Evolutionary conservation across 2,797 vertebrate species (phyloP).

Genomic region (Poeciliopsis infans): DNA sequence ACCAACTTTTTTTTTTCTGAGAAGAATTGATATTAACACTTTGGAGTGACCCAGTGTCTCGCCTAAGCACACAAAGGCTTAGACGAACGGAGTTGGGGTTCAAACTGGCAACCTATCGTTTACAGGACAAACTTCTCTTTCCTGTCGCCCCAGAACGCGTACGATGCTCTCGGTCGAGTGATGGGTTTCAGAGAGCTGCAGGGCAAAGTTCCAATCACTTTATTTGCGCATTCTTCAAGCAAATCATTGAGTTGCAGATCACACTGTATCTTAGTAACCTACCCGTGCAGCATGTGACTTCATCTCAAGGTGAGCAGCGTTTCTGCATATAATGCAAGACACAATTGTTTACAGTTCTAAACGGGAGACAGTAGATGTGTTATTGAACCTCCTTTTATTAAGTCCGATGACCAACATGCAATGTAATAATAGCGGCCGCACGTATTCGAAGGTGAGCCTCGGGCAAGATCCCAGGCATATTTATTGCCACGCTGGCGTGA

Average conservation of each 20-base stretch:
- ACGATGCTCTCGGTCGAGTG: slow-evolving; percentile 18
- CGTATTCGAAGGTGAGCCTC: slow-evolving; percentile 21
- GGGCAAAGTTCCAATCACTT: neutral
- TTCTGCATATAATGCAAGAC: slow-evolving; percentile 30
- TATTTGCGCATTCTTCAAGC: slow-evolving; percentile 4
- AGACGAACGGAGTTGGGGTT: neutral
- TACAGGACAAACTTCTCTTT: neutral
- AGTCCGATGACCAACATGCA: slow-evolving; percentile 11
- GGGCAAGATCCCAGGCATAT: slow-evolving; percentile 27
- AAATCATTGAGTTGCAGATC: slow-evolving; percentile 37
- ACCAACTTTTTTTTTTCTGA: neutral
- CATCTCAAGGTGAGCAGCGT: slow-evolving; percentile 54
- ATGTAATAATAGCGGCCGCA: slow-evolving; percentile 12
- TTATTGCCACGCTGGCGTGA: slow-evolving; percentile 10
- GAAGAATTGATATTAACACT: neutral
- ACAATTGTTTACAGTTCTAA: slow-evolving; percentile 38
- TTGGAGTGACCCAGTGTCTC: neutral
- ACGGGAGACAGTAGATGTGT: slow-evolving; percentile 14
- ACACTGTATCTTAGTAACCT: slow-evolving; percentile 50
- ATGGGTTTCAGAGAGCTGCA: slow-evolving; percentile 35
- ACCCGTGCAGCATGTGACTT: slow-evolving; percentile 21
- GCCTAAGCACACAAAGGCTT: neutral
- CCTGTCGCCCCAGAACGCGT: neutral
- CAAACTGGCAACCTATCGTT: neutral
- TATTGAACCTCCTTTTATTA: slow-evolving; percentile 7